phyloP scores from a whole-genome alignment of 2,888 invertebrate genomes.

The Rapana venosa region DNA sequence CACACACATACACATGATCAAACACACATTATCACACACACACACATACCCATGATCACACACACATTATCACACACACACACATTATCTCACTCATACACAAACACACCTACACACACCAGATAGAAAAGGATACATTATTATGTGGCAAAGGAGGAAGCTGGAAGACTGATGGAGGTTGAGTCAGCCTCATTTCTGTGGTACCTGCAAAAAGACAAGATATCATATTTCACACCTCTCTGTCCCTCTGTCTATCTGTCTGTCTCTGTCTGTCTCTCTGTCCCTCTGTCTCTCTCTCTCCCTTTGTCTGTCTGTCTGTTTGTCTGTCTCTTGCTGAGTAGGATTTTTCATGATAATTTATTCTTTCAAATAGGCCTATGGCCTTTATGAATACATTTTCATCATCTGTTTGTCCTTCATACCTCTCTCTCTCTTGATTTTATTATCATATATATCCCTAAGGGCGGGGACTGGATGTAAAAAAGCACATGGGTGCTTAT shows the following conservation, averaged over 20 bases:
- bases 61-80: background rate
- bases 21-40: background rate
- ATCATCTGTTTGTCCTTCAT: too few relatives aligned
- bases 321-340: too few relatives aligned
- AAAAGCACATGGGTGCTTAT: too few relatives aligned
- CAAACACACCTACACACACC: slow-evolving; percentile 8
- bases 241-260: background rate
- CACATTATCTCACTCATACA: background rate
- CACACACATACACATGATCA: background rate
- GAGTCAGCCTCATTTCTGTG: slow-evolving; percentile 71
- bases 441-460: too few relatives aligned
- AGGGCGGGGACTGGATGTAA: too few relatives aligned
- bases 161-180: slow-evolving; percentile 77
- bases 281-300: too few relatives aligned
- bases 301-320: too few relatives aligned
- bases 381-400: too few relatives aligned
- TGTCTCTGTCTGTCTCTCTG: too few relatives aligned
- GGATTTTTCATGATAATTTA: too few relatives aligned
- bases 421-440: slow-evolving; percentile 18
- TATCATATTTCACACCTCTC: background rate
- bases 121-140: slow-evolving; percentile 72
- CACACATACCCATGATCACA: background rate
- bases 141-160: slow-evolving; percentile 75
- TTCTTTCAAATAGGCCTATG: too few relatives aligned
- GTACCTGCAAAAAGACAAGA: slow-evolving; percentile 61